Percentiles rank a stretch among this genome's conserved stretches.
These are phyloP conservation scores for Villa cingulata DNA, from an alignment of 2,888 invertebrate species.

Conservation along the genomic window DNA sequence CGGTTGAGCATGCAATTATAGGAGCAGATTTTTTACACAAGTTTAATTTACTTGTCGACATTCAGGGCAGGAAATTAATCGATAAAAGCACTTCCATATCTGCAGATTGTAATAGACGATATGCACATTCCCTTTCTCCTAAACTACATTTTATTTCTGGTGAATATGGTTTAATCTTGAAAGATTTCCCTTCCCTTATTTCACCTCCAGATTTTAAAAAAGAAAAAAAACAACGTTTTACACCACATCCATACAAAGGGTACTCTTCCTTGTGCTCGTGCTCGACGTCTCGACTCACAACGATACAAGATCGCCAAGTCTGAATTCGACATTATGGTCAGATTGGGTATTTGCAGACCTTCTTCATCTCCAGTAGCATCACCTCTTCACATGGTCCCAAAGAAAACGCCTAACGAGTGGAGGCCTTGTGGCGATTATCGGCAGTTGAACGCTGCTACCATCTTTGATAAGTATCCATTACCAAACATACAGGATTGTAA, in stretches of 20 bases:
- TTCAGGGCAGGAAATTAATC: background rate
- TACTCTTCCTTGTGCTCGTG: slow-evolving; percentile 10
- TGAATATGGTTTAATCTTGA: background rate
- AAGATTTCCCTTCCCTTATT: background rate
- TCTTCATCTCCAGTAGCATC: slow-evolving; percentile 18
- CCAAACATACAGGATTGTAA: slow-evolving; percentile 4
- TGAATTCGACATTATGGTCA: slow-evolving; percentile 16
- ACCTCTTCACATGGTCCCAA: slow-evolving; percentile 18
- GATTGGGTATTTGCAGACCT: slow-evolving; percentile 17
- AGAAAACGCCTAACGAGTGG: slow-evolving; percentile 9
- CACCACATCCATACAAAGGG: slow-evolving; percentile 10
- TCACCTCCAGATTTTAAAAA: background rate
- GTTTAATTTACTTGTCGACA: background rate
- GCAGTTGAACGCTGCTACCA: slow-evolving; percentile 2
- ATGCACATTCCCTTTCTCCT: background rate
- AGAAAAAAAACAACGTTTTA: background rate
- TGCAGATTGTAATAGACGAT: background rate
- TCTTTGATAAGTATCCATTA: slow-evolving; percentile 4
- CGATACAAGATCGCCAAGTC: slow-evolving; percentile 15
- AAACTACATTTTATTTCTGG: background rate
- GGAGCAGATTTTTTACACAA: slow-evolving; percentile 1
- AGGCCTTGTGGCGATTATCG: too few relatives aligned
- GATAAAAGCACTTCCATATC: background rate
- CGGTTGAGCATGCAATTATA: background rate
- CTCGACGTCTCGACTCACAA: slow-evolving; percentile 15